Evolutionary conservation across 2,797 vertebrate species (phyloP), one percentile per base, ranked within the genome.

Genomic region (Jordanella pulchra): DNA sequence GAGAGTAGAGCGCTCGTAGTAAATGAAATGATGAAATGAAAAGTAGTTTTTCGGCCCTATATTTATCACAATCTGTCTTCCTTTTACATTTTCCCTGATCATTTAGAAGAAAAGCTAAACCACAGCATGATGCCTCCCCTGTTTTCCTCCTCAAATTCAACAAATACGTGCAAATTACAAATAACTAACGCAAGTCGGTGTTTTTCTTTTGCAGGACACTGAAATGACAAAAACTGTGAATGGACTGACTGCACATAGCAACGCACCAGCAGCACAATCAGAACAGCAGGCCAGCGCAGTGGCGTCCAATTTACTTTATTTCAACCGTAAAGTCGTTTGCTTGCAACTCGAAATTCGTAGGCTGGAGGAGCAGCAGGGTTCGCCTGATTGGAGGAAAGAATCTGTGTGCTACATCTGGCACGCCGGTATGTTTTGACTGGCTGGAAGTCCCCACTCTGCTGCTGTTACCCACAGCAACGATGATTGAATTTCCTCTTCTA

Each of bases 401-500:
- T 18, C 72, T 63, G 70, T 78, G 56, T 72, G 45, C 53, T 81
- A 85, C 81, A 82, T 87, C 87, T 89, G 84, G 79, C 75, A 78
- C 54, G 25, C 39, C 12, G 53, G 15, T 66, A 69, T 74, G 69
- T 72, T 73, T 81, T 61, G 79, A 81, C 80, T 68, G 32, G 44
- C 66, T 69, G 53, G 69, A 65, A 74, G 73, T 71, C 44, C 54
- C 73, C 7, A 23, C 69, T 71, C 25, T 15, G 23, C 35, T 76
- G 67, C 83, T 0, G 74, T 81, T 79, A 81, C 87, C 84, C 15
- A 73, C 65, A 1, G 84, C 85, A 84, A 75, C 75, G 81, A 30
- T 73, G 76, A 87, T 73, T 79, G 69, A 64, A 77, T 87, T 88
- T 86, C 72, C 84, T 87, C 69, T 65, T 51, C 76, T 76, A 80